Conservation (phyloP, 2,797 vertebrate genomes). For the Cynodonichthys magdalenae region DNA sequence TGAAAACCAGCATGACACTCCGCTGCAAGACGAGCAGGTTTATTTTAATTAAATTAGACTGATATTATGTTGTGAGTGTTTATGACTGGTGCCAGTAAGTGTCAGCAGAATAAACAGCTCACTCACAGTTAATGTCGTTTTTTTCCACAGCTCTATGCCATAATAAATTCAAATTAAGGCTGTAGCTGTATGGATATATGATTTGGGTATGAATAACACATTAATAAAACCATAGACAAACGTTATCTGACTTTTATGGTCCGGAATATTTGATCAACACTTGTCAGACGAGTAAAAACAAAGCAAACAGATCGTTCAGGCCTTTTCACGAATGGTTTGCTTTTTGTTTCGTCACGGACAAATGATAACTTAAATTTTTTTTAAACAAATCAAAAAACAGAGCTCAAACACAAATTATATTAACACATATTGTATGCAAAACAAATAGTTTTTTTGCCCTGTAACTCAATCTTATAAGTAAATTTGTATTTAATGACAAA, state of each 20-base stretch:
- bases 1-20: background rate
- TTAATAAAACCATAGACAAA: background rate
- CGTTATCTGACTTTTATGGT: background rate
- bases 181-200: background rate
- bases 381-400: background rate
- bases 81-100: constrained; percentile 1
- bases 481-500: too few species aligned
- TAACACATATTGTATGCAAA: too few species aligned
- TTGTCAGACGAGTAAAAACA: too few species aligned
- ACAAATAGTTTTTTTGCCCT: too few species aligned
- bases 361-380: background rate
- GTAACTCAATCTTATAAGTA: too few species aligned
- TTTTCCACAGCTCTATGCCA: constrained; percentile 3
- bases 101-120: constrained; percentile 7
- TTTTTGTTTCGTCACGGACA: background rate
- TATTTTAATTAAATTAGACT: constrained; percentile 1
- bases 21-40: background rate
- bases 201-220: background rate
- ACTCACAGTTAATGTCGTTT: background rate
- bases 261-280: too few species aligned
- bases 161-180: background rate
- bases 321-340: background rate
- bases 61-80: constrained; percentile 6
- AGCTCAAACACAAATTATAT: too few species aligned
- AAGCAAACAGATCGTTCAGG: background rate